Evolutionary conservation across 2,888 invertebrate species (phyloP), one percentile per base, ranked within the genome.

Genomic region (Orthosia gracilis): DNA sequence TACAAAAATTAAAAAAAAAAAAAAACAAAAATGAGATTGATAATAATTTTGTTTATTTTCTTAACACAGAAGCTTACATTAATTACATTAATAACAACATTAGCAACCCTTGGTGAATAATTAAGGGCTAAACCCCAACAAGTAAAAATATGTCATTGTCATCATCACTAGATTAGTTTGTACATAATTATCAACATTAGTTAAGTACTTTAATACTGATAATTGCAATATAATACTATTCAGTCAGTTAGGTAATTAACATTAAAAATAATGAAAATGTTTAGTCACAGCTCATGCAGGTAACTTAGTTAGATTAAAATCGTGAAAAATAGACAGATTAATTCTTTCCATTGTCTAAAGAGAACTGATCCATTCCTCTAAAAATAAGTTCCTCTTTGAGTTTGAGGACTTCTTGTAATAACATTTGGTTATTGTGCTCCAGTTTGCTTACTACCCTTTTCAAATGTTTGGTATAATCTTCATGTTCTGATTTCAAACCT

Each of bases 361-460:
- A 79, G 72, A 89, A 87, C 57, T 86, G 84, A 26, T 88, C 86
- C 66, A 91, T 83, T 67, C 90, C 91, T 69, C 83, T 85, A 31
- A 89, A 84, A 49, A 94, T 87, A 21, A 94, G 86, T 79, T 93
- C 93, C 75, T 94, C 94, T 79, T 94, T 94, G 12, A 94, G 64
- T 73, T 84, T 80, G 12, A 87, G 79, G 47, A 87, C 86, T 81
- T 87, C 86, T 79, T 87, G 76, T 26, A 87, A 57, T 55, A 87
- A 73, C 72, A 76, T 71, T 68, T 86, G 86, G 72, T 87, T 87
- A 62, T 87, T 87, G 11, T 81, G 80, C 52, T 87, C 88, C 69
- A 87, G 50, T 76, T 86, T 87, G 49, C 68, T 83, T 57, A 87
- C 83, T 12, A 83, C 68, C 40, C 65, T 78, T 76, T 87, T 86